Base-by-base conservation (phyloP, 2,888 invertebrate species). In the Pristionchus exspectatus region DNA sequence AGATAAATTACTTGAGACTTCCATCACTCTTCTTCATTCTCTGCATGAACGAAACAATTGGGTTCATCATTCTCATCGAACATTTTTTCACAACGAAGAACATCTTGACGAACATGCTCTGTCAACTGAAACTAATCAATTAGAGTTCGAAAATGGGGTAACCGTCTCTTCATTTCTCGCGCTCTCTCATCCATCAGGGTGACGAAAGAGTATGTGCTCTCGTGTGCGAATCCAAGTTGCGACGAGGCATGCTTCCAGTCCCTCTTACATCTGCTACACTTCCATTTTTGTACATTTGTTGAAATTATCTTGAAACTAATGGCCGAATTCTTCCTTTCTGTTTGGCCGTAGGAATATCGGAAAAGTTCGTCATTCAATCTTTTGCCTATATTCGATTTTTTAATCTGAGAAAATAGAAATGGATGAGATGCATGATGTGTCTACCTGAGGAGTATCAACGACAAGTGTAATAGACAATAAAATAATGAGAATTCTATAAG, bases 41-140 rank as follows among this genome's bases (percentile, higher is more conserved):
- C 83, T 89, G 89, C 81, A 38, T 89, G 89, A 3, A 89, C 89
- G 66, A 89, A 89, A 33, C 77, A 88, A 12, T 14, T 2, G 3
- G 81, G 83, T 50, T 89, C 87, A 4, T 74, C 74, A 33, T 88
- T 54, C 56, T 72, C 87, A n/a, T 74, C 87, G 44, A 69, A 74
- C 0, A 30, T 66, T 10, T 38, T 54, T 44, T 54, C 50, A 18
- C 66, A 87, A 9, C 33, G 18, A 7, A 18, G 5, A 14, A 87
- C 87, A 44, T 87, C 87, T 44, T 66, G 21, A 63, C 66, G 44
- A 14, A 87, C 87, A 18, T 69, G 87, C 24, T 87, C 50, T 9
- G n/a, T 38, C 69, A 87, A 66, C 86, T 86, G n/a, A n/a, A 86
- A 30, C 16, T 30, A 69, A 12, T 4, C 9, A 3, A 21, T 63